phyloP scores from a whole-genome alignment of 2,888 invertebrate genomes.

The Ptilodon capucinus region DNA sequence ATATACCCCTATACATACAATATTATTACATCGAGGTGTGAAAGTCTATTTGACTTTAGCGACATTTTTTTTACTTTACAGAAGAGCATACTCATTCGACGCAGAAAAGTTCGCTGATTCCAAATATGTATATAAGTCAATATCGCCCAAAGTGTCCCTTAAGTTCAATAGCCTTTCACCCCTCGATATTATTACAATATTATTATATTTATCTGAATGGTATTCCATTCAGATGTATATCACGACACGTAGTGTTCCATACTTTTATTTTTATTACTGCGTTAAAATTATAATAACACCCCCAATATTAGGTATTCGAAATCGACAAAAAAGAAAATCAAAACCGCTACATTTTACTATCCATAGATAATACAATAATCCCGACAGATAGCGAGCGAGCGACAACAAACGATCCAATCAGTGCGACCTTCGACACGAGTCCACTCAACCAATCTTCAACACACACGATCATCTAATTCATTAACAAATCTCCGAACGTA shows the following conservation, averaged over 20 bases:
- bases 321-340: neutral
- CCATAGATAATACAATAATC: constrained; percentile 23
- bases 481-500: constrained; percentile 51
- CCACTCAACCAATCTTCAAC: constrained; percentile 45
- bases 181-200: too few relatives aligned
- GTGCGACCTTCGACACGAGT: constrained; percentile 56
- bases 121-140: too few relatives aligned
- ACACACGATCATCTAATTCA: constrained; percentile 49
- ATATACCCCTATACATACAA: too few relatives aligned
- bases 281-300: neutral
- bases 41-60: too few relatives aligned
- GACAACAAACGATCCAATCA: constrained; percentile 60
- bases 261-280: neutral
- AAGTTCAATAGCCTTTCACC: too few relatives aligned
- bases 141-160: too few relatives aligned
- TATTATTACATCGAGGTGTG: too few relatives aligned
- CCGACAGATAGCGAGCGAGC: constrained; percentile 13
- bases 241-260: neutral
- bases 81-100: too few relatives aligned
- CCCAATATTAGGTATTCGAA: constrained; percentile 5
- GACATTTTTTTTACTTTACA: too few relatives aligned
- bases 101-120: too few relatives aligned
- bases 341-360: neutral
- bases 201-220: too few relatives aligned
- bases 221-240: constrained; percentile 9